These are phyloP conservation scores for Apostichopus japonicus DNA, from an alignment of 35 echinoderm and acorn worm genomes.

Conservation along the genomic window DNA sequence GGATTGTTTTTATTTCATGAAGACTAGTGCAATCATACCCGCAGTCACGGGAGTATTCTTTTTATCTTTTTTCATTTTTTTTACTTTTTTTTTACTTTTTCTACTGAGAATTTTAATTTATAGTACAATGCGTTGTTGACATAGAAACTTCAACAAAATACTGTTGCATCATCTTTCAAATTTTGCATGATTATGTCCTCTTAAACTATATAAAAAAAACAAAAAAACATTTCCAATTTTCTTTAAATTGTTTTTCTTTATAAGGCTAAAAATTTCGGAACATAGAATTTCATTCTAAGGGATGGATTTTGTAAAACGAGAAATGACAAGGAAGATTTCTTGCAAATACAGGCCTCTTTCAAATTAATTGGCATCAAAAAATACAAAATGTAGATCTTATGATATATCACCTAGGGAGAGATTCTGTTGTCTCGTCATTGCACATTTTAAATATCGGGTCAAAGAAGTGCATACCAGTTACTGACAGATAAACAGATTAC, in stretches of 20 bases:
- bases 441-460: slow-evolving; percentile 45
- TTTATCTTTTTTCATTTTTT: neutral
- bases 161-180: slow-evolving; percentile 45
- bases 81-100: slow-evolving; percentile 3
- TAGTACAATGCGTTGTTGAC: slow-evolving; percentile 40
- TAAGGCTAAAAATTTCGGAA: slow-evolving; percentile 49
- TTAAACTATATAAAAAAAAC: slow-evolving; percentile 13
- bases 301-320: slow-evolving; percentile 42
- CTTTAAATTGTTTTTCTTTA: slow-evolving; percentile 16
- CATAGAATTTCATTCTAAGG: slow-evolving; percentile 49
- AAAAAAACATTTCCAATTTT: slow-evolving; percentile 23
- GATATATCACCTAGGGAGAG: slow-evolving; percentile 45
- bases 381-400: slow-evolving; percentile 24
- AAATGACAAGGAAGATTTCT: slow-evolving; percentile 41
- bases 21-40: neutral
- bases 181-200: slow-evolving; percentile 49
- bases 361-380: slow-evolving; percentile 24
- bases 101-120: slow-evolving; percentile 6
- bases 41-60: neutral
- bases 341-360: slow-evolving; percentile 32
- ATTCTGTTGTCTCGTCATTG: neutral
- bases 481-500: slow-evolving; percentile 7
- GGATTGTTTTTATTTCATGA: neutral
- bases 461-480: slow-evolving; percentile 17
- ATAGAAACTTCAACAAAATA: slow-evolving; percentile 49